Percentiles rank a stretch among this genome's conserved stretches.
Evolutionary conservation across 2,888 invertebrate species (phyloP).

Genomic region (Sialis lutaria): DNA sequence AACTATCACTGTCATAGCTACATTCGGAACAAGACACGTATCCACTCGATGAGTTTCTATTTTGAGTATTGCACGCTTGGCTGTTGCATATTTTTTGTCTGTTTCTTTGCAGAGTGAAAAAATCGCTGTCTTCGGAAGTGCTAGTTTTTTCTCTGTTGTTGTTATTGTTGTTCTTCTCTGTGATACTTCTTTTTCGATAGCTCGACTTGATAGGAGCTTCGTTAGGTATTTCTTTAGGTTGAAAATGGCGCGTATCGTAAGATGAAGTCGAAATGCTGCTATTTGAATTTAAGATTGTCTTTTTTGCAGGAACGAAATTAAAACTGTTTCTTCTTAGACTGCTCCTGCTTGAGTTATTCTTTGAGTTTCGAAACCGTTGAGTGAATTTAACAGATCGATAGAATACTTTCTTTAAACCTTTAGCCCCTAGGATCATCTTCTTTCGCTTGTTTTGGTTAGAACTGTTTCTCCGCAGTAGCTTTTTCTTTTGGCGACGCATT

Average conservation of each 20-base stretch:
- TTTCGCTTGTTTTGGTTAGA: constrained; percentile 36
- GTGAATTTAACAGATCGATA: constrained; percentile 26
- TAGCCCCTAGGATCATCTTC: constrained; percentile 40
- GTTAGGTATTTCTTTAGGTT: constrained; percentile 32
- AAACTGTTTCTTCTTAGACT: constrained; percentile 2
- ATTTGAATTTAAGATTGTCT: constrained; percentile 19
- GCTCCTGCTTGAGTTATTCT: constrained; percentile 6
- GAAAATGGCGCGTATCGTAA: constrained; percentile 41
- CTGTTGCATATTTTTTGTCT: constrained; percentile 16
- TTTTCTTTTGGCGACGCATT: constrained; percentile 69
- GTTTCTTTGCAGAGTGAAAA: constrained; percentile 21
- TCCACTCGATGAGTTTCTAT: constrained; percentile 32
- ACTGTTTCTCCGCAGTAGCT: constrained; percentile 38
- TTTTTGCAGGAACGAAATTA: background rate
- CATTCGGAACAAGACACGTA: constrained; percentile 83
- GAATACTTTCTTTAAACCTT: constrained; percentile 44
- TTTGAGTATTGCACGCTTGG: constrained; percentile 13
- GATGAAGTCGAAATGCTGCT: constrained; percentile 44
- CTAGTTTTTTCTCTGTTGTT: constrained; percentile 17
- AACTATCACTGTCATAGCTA: constrained; percentile 68
- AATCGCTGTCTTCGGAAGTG: constrained; percentile 29
- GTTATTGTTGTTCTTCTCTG: constrained; percentile 5
- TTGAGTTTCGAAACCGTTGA: constrained; percentile 10
- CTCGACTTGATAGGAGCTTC: constrained; percentile 15
- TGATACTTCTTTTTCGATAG: constrained; percentile 16